A percentile compares a stretch with the other conserved stretches of the same genome.
Evolutionary conservation across 92 coral and sea anemone species (phyloP).

Genomic region (Palythoa grandis): DNA sequence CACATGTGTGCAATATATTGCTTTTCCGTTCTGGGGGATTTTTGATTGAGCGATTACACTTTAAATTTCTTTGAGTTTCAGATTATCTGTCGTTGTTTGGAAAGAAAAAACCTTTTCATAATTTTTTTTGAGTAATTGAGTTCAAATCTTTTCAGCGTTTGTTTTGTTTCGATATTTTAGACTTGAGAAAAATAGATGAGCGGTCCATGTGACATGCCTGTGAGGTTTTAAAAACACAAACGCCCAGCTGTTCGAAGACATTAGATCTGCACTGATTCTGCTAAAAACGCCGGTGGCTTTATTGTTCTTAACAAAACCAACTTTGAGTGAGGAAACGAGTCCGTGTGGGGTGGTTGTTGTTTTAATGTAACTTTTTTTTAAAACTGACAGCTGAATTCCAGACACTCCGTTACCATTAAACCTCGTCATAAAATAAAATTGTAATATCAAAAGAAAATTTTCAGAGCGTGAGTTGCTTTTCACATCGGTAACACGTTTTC

Average conservation of each 20-base stretch:
- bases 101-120: neutral
- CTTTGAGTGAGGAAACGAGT: neutral
- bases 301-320: neutral
- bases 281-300: neutral
- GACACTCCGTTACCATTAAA: no score
- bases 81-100: neutral
- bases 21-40: neutral
- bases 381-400: no score
- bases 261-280: neutral
- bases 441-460: no score
- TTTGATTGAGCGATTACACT: neutral
- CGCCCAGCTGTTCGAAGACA: no score
- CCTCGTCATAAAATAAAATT: no score
- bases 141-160: neutral
- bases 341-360: neutral
- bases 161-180: neutral
- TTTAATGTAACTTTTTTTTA: neutral
- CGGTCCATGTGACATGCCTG: neutral
- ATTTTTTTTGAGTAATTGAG: neutral
- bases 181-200: neutral
- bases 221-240: neutral
- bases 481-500: no score
- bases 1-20: constrained; percentile 14
- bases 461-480: no score
- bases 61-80: neutral